Conservation (phyloP, 2,797 vertebrate genomes). For the Ceyx erithaca region DNA sequence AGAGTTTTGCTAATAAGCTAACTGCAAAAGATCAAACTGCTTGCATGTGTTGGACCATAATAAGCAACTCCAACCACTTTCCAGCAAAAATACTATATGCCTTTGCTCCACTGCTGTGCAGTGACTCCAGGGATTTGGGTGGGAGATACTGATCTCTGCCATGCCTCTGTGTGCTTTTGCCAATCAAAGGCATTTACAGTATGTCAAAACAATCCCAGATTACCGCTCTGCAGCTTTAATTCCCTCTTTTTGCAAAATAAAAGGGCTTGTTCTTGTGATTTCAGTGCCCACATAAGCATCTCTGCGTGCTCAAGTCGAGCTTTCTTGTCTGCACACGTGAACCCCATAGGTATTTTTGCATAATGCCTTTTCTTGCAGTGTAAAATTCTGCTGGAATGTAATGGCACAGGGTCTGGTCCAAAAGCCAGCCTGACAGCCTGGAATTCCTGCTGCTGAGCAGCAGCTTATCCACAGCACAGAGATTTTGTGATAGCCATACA, state of each 20-base stretch:
- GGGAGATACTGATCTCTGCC: slow-evolving; percentile 57
- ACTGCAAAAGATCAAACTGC: slow-evolving; percentile 37
- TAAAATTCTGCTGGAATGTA: neutral
- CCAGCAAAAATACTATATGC: slow-evolving; percentile 35
- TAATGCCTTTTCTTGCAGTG: neutral
- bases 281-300: neutral
- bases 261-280: slow-evolving; percentile 5
- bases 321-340: neutral
- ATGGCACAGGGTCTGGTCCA: neutral
- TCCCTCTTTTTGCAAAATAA: slow-evolving; percentile 34
- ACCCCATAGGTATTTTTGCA: neutral
- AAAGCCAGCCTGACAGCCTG: neutral
- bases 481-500: neutral
- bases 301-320: neutral
- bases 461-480: neutral
- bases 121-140: slow-evolving; percentile 40
- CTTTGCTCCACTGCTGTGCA: slow-evolving; percentile 24
- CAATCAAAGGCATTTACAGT: slow-evolving; percentile 57
- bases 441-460: neutral
- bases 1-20: slow-evolving; percentile 39
- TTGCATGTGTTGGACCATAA: slow-evolving; percentile 48
- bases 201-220: slow-evolving; percentile 58
- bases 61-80: slow-evolving; percentile 46
- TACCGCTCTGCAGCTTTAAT: slow-evolving; percentile 55
- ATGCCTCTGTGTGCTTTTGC: slow-evolving; percentile 52